Conservation (phyloP, 2,797 vertebrate genomes). For the Typhlichthys subterraneus region DNA sequence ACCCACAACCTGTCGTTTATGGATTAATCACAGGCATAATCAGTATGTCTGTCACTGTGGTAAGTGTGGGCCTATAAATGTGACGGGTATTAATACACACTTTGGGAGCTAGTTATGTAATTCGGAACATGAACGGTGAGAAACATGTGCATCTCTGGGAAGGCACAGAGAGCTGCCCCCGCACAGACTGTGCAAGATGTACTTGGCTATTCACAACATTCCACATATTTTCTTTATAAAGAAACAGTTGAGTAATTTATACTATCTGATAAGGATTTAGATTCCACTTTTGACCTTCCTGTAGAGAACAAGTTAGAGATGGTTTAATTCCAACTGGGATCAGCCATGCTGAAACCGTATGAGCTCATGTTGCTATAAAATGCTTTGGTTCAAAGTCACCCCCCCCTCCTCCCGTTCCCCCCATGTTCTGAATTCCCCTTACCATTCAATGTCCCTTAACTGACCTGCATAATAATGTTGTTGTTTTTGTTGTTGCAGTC, state of each 20-base stretch:
- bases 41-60: too few species aligned
- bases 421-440: background rate
- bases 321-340: background rate
- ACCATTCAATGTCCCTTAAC: background rate
- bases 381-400: background rate
- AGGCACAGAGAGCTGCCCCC: conserved; percentile 60
- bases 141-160: conserved; percentile 56
- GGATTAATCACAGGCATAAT: too few species aligned
- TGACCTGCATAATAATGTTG: conserved; percentile 1
- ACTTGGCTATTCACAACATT: conserved; percentile 49
- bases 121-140: conserved; percentile 43
- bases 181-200: conserved; percentile 51
- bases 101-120: conserved; percentile 61
- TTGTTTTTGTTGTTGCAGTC: conserved; percentile 78
- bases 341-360: background rate
- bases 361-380: background rate
- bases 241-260: too few species aligned
- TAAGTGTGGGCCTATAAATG: conserved; percentile 38
- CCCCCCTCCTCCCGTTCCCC: too few species aligned
- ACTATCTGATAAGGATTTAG: too few species aligned
- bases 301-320: background rate
- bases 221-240: background rate
- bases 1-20: too few species aligned
- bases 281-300: too few species aligned
- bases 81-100: conserved; percentile 33